Base-by-base conservation (phyloP, 1,140 invertebrate species). In the Drosophila pseudoobscura region DNA sequence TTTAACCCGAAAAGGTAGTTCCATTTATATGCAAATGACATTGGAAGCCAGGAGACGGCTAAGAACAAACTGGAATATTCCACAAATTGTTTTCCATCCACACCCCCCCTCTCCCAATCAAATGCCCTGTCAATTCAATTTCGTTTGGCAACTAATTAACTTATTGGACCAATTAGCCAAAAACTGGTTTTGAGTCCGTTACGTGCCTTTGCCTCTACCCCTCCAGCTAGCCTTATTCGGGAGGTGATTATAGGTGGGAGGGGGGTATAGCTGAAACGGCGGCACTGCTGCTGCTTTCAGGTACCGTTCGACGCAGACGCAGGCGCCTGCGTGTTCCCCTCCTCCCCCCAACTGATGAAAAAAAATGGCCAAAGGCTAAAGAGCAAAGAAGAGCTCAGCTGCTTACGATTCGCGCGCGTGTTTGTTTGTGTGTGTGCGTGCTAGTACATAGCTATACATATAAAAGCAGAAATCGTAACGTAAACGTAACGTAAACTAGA, bases 321-420 rank as follows among this genome's bases (percentile, higher is more conserved):
- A 74, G 41, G 79, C 79, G 78, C 79, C 63, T 82, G 68, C 75
- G 74, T 47, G 66, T 29, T 51, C 39, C 31, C 59, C 35, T 13
- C 35, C 11, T 13, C 35, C 35, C 35, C 35, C 11, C 35, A 39
- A 66, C 47, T 74, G 9, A 17, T 7, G 8, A 44, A 45, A 54
- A 46, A 54, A 46, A 24, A 56, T 56, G 13, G 53, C 35, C 47
- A 75, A 50, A 63, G 17, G 66, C 26, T 52, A 63, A 49, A 35
- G 47, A 22, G 17, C 22, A 62, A 62, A 47, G 35, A 64, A 65
- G 60, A 66, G 47, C 64, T 65, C 49, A 46, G 29, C 59, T 46
- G 46, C 35, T 62, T 20, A 39, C 35, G 35, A 39, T 39, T 39
- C 35, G 35, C 35, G 35, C 35, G 11, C 11, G 4, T 39, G 24